These are phyloP conservation scores for Kradibia gibbosae DNA, from an alignment of 1,140 invertebrate species.

Conservation along the genomic window DNA sequence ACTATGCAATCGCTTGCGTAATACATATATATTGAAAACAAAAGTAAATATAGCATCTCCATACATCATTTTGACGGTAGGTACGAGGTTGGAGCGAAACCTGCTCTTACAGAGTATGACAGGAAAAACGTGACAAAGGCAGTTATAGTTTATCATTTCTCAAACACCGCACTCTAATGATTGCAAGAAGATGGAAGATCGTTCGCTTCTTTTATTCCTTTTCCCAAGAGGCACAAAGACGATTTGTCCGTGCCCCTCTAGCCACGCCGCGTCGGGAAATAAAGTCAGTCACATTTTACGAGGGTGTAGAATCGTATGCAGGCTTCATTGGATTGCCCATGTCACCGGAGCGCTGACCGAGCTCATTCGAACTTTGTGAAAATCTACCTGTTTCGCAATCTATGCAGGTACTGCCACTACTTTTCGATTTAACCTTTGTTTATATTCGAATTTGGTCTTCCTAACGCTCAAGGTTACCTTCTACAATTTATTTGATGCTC, in stretches of 20 bases:
- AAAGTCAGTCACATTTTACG: neutral
- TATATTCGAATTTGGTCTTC: neutral
- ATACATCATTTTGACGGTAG: neutral
- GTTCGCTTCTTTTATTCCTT: conserved; percentile 8
- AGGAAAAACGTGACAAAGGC: neutral
- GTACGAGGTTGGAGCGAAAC: neutral
- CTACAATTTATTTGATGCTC: neutral
- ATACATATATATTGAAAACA: neutral
- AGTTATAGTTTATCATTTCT: neutral
- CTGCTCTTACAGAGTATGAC: neutral
- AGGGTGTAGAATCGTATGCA: neutral
- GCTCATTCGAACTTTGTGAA: neutral
- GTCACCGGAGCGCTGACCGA: conserved; percentile 18
- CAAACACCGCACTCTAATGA: neutral
- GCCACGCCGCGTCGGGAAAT: conserved; percentile 7
- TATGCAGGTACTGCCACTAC: neutral
- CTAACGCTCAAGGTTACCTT: conserved; percentile 8
- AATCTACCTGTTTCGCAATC: conserved; percentile 23
- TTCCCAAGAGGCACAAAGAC: neutral
- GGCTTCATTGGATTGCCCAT: neutral
- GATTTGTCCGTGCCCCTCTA: neutral
- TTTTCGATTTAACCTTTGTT: neutral
- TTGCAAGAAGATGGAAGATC: neutral
- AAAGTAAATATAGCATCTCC: neutral
- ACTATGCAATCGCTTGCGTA: neutral